Percentiles rank a stretch among this genome's conserved stretches.
phyloP scores from a whole-genome alignment of 2,113 vertebrate genomes.

The Tachuris rubrigastra region DNA sequence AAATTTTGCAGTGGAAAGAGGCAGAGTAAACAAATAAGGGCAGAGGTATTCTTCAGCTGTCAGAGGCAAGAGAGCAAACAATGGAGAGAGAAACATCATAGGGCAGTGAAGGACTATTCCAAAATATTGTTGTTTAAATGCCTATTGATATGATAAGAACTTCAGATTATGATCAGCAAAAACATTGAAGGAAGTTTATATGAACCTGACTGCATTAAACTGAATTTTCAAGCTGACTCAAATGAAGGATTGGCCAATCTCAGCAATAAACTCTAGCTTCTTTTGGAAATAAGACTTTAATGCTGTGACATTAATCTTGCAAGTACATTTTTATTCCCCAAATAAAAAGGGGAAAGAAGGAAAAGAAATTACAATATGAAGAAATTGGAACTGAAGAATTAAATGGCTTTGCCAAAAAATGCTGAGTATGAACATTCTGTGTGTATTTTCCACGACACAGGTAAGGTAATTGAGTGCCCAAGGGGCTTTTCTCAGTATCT shows the following conservation, averaged over 20 bases:
- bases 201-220: not conserved
- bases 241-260: not conserved
- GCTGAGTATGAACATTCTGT: not conserved
- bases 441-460: not conserved
- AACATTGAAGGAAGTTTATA: not conserved
- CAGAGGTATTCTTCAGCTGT: not conserved
- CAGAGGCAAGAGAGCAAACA: not conserved
- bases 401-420: not conserved
- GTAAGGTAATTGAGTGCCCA: not conserved
- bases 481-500: not conserved
- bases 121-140: not conserved
- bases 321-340: not conserved
- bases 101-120: not conserved
- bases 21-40: not conserved
- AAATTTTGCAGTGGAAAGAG: not conserved
- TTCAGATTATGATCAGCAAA: not conserved
- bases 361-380: not conserved
- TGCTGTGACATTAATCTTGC: not conserved
- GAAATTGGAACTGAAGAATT: not conserved
- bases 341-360: not conserved
- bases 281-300: not conserved
- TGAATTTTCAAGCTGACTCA: not conserved
- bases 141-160: not conserved
- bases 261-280: not conserved
- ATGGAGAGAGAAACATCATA: not conserved